Percentiles rank a stretch among this genome's conserved stretches.
phyloP scores from a whole-genome alignment of 2,888 invertebrate genomes.

The Thymelicus acteon region DNA sequence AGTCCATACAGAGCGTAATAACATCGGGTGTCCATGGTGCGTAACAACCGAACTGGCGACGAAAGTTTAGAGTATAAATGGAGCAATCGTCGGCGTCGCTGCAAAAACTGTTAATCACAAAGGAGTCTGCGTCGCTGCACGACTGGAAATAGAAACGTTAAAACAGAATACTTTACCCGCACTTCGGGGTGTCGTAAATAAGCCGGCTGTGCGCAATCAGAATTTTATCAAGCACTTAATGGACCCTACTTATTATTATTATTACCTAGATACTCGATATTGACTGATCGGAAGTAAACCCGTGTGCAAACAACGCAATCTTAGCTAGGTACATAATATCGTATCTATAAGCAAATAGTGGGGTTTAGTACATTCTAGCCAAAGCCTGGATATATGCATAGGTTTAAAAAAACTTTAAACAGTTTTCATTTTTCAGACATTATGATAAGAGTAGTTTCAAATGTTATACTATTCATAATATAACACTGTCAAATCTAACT shows the following conservation, averaged over 20 bases:
- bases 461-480: no score
- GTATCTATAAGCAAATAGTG: constrained; percentile 1
- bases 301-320: background rate
- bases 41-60: constrained; percentile 49
- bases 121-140: constrained; percentile 60
- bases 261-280: constrained; percentile 41
- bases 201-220: constrained; percentile 49
- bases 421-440: no score
- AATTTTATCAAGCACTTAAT: constrained; percentile 56
- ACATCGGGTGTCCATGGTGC: constrained; percentile 53
- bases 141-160: constrained; percentile 66
- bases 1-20: constrained; percentile 47
- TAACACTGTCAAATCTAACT: no score
- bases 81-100: constrained; percentile 58
- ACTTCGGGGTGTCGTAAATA: constrained; percentile 66
- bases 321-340: no score
- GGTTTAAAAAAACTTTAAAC: no score
- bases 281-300: background rate
- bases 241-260: constrained; percentile 52
- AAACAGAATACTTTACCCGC: constrained; percentile 56
- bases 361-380: background rate
- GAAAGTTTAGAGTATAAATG: constrained; percentile 59
- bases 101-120: constrained; percentile 72
- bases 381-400: background rate
- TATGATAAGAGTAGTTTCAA: no score